A percentile compares a stretch with the other conserved stretches of the same genome.
These are phyloP conservation scores for Diplodus puntazzo DNA, from an alignment of 2,797 vertebrate species.

Conservation along the genomic window DNA sequence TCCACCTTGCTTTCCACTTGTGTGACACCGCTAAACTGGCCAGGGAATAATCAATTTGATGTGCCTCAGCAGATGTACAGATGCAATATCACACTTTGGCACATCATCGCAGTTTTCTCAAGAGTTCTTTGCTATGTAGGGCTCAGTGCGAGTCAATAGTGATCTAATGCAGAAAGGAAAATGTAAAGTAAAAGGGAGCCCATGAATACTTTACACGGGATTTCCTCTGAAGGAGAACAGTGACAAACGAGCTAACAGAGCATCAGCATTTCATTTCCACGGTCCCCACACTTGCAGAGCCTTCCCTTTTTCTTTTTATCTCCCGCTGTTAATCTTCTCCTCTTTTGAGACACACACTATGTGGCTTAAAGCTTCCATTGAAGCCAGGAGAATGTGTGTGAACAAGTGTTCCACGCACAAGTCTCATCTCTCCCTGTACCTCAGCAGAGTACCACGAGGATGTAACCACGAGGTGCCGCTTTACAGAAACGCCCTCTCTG, in stretches of 20 bases:
- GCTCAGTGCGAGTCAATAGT: slow-evolving; percentile 27
- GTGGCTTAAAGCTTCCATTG: slow-evolving; percentile 11
- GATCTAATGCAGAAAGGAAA: slow-evolving; percentile 43
- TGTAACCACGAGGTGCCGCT: background rate
- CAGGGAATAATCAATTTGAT: background rate
- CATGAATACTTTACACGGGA: slow-evolving; percentile 51
- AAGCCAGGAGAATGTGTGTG: background rate
- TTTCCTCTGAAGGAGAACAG: slow-evolving; percentile 26
- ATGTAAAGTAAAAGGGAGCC: slow-evolving; percentile 36
- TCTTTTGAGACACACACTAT: slow-evolving; percentile 14
- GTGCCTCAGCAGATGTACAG: slow-evolving; percentile 21
- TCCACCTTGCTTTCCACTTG: slow-evolving; percentile 18
- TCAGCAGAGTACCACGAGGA: background rate
- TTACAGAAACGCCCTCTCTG: background rate
- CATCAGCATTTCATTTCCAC: slow-evolving; percentile 41
- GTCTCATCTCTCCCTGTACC: background rate
- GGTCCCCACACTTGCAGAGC: background rate
- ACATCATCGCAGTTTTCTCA: background rate
- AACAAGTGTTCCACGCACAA: slow-evolving; percentile 15
- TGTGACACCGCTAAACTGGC: slow-evolving; percentile 22
- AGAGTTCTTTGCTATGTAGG: slow-evolving; percentile 4
- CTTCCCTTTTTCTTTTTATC: slow-evolving; percentile 18
- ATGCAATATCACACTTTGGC: slow-evolving; percentile 32
- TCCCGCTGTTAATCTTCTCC: slow-evolving; percentile 28
- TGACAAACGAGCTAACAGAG: slow-evolving; percentile 50